Conservation (phyloP, 1,140 invertebrate species). For the Meloidogyne hapla region DNA sequence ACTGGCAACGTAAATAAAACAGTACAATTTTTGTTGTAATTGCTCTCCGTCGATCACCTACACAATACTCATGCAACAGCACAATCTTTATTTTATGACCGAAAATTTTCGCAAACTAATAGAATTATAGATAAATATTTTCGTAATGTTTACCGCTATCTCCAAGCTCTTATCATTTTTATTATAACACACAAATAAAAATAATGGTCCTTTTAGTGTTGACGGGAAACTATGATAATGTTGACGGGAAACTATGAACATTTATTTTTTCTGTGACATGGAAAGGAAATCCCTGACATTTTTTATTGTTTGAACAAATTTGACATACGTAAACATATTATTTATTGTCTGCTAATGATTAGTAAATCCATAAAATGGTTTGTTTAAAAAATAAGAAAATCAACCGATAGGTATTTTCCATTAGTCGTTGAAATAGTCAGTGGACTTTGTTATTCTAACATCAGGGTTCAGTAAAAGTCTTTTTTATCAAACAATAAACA, state of each 20-base stretch:
- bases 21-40: not conserved
- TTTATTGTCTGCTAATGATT: too few species aligned
- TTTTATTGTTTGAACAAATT: not conserved
- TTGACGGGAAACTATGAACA: too few species aligned
- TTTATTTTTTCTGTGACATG: not conserved
- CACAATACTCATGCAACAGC: not conserved
- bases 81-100: slow-evolving; percentile 1
- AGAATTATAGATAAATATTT: not conserved
- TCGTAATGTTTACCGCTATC: not conserved
- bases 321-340: not conserved
- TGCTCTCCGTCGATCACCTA: not conserved
- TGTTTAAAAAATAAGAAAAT: too few species aligned
- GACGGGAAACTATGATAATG: not conserved
- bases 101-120: not conserved
- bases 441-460: too few species aligned
- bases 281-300: slow-evolving; percentile 5
- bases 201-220: not conserved
- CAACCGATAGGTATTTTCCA: too few species aligned
- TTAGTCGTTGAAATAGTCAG: too few species aligned
- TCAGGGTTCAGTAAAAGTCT: too few species aligned
- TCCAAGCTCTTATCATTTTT: not conserved
- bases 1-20: not conserved
- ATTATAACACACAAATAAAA: not conserved
- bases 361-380: too few species aligned
- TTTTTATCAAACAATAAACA: too few species aligned